Conservation (phyloP, 2,113 vertebrate species). For the Onychostoma macrolepis region DNA sequence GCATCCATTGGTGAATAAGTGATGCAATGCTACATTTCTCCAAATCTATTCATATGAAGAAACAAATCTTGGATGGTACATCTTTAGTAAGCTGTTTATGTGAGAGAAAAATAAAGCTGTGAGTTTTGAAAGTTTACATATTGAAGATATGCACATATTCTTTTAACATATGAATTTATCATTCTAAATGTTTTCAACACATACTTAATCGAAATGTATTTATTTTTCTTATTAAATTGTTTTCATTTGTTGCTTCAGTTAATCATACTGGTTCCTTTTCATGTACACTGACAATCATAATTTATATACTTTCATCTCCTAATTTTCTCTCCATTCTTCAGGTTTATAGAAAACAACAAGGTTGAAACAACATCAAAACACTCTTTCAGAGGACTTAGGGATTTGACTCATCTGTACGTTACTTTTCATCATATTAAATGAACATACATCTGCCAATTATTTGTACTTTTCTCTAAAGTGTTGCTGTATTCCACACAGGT, state of each 20-base stretch:
- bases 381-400: conserved; percentile 92
- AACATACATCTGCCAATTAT: conserved; percentile 24
- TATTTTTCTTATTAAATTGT: background rate
- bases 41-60: background rate
- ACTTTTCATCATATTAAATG: background rate
- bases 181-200: background rate
- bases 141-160: background rate
- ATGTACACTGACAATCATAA: background rate
- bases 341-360: conserved; percentile 97
- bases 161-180: no score
- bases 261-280: background rate
- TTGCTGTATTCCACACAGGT: conserved; percentile 77
- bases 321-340: conserved; percentile 62
- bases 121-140: background rate
- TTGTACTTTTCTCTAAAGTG: conserved; percentile 47
- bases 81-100: background rate
- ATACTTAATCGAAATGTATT: background rate
- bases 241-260: background rate
- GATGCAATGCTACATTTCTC: background rate
- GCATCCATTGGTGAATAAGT: background rate
- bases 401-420: conserved; percentile 96
- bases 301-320: conserved; percentile 10
- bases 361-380: conserved; percentile 91
- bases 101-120: background rate
- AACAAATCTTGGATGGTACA: background rate